Evolutionary conservation across 2,113 vertebrate genomes (phyloP), one percentile per base, ranked within the genome.

Genomic region (Neolamprologus cancellatus): DNA sequence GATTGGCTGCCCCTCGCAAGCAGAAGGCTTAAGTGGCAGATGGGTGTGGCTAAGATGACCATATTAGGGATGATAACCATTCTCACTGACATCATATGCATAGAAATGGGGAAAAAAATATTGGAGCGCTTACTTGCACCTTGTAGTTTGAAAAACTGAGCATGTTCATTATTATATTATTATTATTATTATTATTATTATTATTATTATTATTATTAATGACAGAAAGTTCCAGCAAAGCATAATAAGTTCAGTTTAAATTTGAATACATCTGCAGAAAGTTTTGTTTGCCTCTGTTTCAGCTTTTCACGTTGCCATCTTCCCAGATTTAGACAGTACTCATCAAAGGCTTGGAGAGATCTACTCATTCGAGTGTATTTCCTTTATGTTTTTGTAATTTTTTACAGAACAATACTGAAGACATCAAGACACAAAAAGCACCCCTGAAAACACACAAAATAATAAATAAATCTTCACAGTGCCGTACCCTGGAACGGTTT

Each of bases 61-160:
- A 30, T 18, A 30, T 48, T 30, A 76, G 41, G 69, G 6, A 48
- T 74, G 23, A 76, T 76, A 74, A 46, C 69, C 41, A 74, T 28
- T 46, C 41, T 74, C 41, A 18, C 15, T 48, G 15, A 74, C 69
- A 74, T 74, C 41, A 48, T 74, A 44, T 41, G 34, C 64, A 69
- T 41, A 17, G 5, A 17, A 0, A 25, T 71, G 20, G 36, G 20
- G 3, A 0, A 1, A 25, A 7, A 46, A 28, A 2, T 17, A 0
- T 15, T 48, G 66, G 20, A 64, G 59, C 1, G 1, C n/a, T 69
- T 25, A 41, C 12, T 69, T 69, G 64, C 34, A 64, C 17, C 59
- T 66, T 14, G 4, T 20, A 20, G 11, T 69, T 69, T 69, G 34
- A 69, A 69, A 69, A 14, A 41, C 36, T 4, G 64, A 41, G n/a